Conservation (phyloP, 2,888 invertebrate species). For the Oegoconia quadripuncta region DNA sequence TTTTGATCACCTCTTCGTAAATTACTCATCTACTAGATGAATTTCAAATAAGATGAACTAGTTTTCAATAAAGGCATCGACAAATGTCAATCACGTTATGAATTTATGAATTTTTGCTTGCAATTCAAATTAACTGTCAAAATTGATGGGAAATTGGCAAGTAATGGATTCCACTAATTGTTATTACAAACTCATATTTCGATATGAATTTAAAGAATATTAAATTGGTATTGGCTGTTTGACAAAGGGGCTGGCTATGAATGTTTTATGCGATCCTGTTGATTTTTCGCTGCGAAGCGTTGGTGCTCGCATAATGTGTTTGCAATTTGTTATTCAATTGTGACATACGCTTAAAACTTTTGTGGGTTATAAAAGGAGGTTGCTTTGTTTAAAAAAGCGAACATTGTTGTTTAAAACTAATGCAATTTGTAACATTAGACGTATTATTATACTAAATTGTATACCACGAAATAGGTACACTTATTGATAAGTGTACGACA, state of each 20-base stretch:
- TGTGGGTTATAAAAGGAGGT: neutral
- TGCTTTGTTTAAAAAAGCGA: no score
- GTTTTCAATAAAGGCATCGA: constrained; percentile 40
- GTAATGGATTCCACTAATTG: constrained; percentile 58
- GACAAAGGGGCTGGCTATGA: constrained; percentile 56
- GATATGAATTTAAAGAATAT: constrained; percentile 37
- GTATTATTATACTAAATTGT: no score
- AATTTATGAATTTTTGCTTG: constrained; percentile 43
- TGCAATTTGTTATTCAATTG: constrained; percentile 39
- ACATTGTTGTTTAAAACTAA: no score
- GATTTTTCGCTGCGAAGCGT: constrained; percentile 65
- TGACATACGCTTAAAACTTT: constrained; percentile 15
- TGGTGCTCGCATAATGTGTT: constrained; percentile 52
- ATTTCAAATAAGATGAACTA: constrained; percentile 52
- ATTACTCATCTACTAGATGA: constrained; percentile 32
- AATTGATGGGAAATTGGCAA: constrained; percentile 52
- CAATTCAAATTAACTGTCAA: constrained; percentile 36
- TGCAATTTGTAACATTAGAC: no score
- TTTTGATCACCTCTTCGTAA: constrained; percentile 23
- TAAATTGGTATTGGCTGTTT: constrained; percentile 34
- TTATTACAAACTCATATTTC: constrained; percentile 46
- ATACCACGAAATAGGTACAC: no score
- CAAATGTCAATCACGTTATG: constrained; percentile 64
- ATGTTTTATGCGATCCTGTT: constrained; percentile 61
- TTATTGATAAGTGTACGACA: no score